These are phyloP conservation scores for Rhadinocentrus ornatus DNA, from an alignment of 2,797 vertebrate genomes.

Conservation along the genomic window DNA sequence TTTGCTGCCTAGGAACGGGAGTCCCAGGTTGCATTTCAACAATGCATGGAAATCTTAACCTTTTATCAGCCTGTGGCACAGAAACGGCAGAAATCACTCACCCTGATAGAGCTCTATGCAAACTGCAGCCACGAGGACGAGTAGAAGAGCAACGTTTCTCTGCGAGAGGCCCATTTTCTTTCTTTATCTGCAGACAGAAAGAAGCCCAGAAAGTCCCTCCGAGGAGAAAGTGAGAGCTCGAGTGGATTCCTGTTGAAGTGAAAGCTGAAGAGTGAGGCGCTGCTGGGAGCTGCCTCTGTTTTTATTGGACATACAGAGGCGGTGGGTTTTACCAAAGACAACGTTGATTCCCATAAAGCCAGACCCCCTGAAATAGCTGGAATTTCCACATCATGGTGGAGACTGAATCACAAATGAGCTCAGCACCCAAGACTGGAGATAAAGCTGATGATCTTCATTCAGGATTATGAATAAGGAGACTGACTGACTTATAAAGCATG, in stretches of 20 bases:
- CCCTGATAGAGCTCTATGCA: conserved; percentile 61
- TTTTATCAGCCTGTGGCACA: background rate
- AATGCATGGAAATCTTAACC: background rate
- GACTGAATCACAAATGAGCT: background rate
- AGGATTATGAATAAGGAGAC: background rate
- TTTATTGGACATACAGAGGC: conserved; percentile 53
- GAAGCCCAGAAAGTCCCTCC: conserved; percentile 22
- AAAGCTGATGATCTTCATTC: background rate
- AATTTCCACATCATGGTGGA: conserved; percentile 27
- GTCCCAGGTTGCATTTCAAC: background rate
- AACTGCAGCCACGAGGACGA: conserved; percentile 53
- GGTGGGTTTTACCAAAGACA: conserved; percentile 60
- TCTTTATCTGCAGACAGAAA: background rate
- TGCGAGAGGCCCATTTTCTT: conserved; percentile 60
- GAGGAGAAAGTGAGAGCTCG: conserved; percentile 19
- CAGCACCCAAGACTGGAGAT: conserved; percentile 1
- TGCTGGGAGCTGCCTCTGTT: conserved; percentile 12
- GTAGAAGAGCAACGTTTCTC: conserved; percentile 36
- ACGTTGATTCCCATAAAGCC: conserved; percentile 68
- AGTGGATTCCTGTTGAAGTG: conserved; percentile 15
- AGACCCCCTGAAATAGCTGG: conserved; percentile 17
- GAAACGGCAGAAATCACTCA: conserved; percentile 46
- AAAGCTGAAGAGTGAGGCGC: conserved; percentile 34
- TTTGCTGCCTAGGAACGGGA: background rate
- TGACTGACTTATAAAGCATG: background rate